Conservation (phyloP, 2,888 invertebrate genomes). For the Drosophila mulleri region DNA sequence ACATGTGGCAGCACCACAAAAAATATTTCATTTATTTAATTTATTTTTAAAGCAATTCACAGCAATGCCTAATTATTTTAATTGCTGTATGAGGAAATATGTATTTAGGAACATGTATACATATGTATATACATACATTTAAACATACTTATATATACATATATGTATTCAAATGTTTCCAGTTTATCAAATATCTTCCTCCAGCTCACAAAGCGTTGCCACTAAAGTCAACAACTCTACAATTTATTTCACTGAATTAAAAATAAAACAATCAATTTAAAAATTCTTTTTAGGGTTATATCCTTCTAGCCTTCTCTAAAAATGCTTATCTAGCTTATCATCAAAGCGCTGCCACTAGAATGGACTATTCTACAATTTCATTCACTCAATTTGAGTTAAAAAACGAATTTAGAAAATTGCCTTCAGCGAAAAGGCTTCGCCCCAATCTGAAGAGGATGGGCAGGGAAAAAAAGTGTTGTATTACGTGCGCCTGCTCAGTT, state of each 20-base stretch:
- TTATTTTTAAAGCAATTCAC: neutral
- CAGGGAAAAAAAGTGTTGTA: conserved; percentile 7
- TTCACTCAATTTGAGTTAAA: neutral
- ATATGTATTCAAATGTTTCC: neutral
- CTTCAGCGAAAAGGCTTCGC: neutral
- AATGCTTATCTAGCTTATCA: neutral
- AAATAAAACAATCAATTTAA: neutral
- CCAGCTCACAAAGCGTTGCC: neutral
- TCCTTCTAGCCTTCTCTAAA: neutral
- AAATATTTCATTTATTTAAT: no score
- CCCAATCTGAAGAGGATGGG: no score
- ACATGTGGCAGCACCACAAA: neutral
- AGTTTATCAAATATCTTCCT: neutral
- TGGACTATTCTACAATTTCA: neutral
- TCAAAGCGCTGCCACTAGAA: neutral
- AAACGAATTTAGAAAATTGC: conserved; percentile 6
- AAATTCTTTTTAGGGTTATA: neutral
- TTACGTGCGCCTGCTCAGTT: conserved; percentile 19
- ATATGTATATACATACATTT: no score
- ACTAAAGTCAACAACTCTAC: neutral
- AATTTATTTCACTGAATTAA: neutral
- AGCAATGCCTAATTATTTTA: neutral
- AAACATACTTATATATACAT: no score
- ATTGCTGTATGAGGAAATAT: neutral
- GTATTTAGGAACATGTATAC: neutral